Base-by-base conservation (phyloP, 2,797 vertebrate species). In the Sebastes trivittatus region DNA sequence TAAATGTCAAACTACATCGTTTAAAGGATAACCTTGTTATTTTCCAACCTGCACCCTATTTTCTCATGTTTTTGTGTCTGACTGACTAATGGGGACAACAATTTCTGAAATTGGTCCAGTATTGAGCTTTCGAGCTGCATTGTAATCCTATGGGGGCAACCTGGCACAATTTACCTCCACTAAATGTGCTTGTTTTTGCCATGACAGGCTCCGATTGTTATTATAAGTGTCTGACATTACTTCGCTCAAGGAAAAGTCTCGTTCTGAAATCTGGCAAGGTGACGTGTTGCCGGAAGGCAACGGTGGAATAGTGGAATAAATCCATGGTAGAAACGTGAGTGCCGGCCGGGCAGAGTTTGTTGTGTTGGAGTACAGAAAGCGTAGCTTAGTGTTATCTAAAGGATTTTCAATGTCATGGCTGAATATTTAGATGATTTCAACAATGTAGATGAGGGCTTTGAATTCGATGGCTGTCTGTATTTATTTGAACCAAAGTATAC, bases 381-480 rank as follows among this genome's bases (percentile, higher is more conserved):
- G 3, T 49, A 20, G 16, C 16, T 49, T 49, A 49, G 46, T 49
- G 46, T 49, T 18, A 49, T 20, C 46, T 49, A 8, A 49, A 49
- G 1, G 46, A 49, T 20, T 18, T 49, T 49, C 46, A 49, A 18
- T 49, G 42, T 49, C 16, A 49, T 49, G 16, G 46, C 46, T 49
- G 46, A 49, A 49, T 49, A 49, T 49, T 49, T 49, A 20, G 3
- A 18, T 49, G 46, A 20, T 49, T 0, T 49, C 0, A 0, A 7
- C 0, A 49, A 49, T 49, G 46, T 49, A 0, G 46, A 49, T 0
- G 46, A 49, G 46, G 46, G 16, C 46, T 49, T 18, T 49, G 46
- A 49, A 49, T 49, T 20, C 18, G 3, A 49, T 49, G 46, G 18
- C 46, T 18, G 0, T 20, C 46, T 18, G 46, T 49, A 49, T 49